These are phyloP conservation scores for Lithosia quadra DNA, from an alignment of 2,888 invertebrate species.

Conservation along the genomic window DNA sequence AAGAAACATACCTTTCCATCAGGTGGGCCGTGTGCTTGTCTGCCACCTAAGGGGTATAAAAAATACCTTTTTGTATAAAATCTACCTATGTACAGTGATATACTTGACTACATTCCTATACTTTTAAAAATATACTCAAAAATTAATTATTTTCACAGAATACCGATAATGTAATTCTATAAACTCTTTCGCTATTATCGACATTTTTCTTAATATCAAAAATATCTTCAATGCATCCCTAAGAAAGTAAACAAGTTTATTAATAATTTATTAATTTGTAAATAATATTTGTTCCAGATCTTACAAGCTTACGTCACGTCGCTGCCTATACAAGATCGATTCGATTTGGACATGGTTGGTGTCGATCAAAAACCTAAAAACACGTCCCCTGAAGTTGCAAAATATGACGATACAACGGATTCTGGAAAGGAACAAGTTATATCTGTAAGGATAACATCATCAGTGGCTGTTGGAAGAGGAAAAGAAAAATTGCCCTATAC, in stretches of 20 bases:
- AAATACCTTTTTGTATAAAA: too few species aligned
- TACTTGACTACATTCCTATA: neutral
- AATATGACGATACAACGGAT: conserved; percentile 53
- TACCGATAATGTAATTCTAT: neutral
- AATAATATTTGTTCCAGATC: conserved; percentile 75
- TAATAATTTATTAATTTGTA: conserved; percentile 18
- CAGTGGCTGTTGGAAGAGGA: conserved; percentile 86
- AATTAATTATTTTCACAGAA: neutral
- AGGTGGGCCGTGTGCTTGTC: too few species aligned
- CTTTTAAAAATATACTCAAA: neutral
- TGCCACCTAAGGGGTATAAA: too few species aligned
- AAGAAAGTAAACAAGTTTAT: neutral
- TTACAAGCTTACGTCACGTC: conserved; percentile 68
- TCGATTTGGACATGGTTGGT: conserved; percentile 48
- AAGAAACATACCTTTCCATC: too few species aligned
- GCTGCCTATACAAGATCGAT: conserved; percentile 60
- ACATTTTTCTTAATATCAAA: neutral
- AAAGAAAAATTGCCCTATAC: conserved; percentile 53
- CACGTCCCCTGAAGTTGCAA: conserved; percentile 59
- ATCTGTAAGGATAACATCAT: conserved; percentile 87
- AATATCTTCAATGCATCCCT: neutral
- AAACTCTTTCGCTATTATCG: too few species aligned
- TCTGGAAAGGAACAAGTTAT: conserved; percentile 78
- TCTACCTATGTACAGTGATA: too few species aligned
- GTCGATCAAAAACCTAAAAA: conserved; percentile 48